Evolutionary conservation across 2,888 invertebrate species (phyloP).

Genomic region (Sminthurides aquaticus): DNA sequence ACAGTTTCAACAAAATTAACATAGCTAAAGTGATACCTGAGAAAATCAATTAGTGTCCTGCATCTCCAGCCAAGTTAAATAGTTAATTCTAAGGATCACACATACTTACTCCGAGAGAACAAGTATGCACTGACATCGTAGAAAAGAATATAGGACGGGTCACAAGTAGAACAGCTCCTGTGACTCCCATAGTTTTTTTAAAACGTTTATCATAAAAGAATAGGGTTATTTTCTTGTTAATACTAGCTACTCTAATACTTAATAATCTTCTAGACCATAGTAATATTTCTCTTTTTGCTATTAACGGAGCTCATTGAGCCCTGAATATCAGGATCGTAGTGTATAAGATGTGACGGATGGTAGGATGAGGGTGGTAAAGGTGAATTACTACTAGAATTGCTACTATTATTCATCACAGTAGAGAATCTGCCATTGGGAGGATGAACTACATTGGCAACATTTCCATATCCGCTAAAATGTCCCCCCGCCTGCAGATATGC

Average conservation of each 20-base stretch:
- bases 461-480: slow-evolving; percentile 15
- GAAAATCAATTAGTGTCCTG: too few relatives aligned
- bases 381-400: slow-evolving; percentile 22
- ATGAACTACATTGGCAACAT: slow-evolving; percentile 15
- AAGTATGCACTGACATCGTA: too few relatives aligned
- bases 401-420: slow-evolving; percentile 22
- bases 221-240: too few relatives aligned
- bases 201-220: too few relatives aligned
- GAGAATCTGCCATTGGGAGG: slow-evolving; percentile 16
- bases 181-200: too few relatives aligned
- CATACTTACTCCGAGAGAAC: too few relatives aligned
- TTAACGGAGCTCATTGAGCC: slow-evolving; percentile 55
- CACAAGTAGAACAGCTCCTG: too few relatives aligned
- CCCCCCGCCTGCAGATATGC: slow-evolving; percentile 15
- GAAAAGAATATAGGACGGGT: not conserved
- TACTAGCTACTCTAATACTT: too few relatives aligned
- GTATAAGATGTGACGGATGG: slow-evolving; percentile 33
- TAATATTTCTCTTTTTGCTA: slow-evolving; percentile 52
- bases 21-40: too few relatives aligned
- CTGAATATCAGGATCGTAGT: slow-evolving; percentile 52
- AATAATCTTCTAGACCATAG: slow-evolving; percentile 54
- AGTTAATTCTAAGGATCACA: too few relatives aligned
- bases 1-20: too few relatives aligned
- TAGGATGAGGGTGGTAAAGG: slow-evolving; percentile 23
- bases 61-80: too few relatives aligned